Evolutionary conservation across 2,797 vertebrate species (phyloP).

Genomic region (Eptatretus atami): DNA sequence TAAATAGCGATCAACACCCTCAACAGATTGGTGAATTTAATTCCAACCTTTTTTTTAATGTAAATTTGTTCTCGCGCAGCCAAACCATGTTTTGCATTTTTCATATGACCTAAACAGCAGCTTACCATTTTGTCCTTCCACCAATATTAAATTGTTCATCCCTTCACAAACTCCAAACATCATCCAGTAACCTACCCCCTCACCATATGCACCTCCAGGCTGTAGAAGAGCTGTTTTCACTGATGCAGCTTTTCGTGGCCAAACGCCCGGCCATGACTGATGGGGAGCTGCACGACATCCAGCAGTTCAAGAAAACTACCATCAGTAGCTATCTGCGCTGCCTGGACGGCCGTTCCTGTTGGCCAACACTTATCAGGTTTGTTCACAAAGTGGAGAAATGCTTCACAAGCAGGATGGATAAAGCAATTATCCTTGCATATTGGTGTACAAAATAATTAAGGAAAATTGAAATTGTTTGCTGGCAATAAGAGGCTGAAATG

Average conservation of each 20-base stretch:
- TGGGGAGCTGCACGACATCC: constrained; percentile 69
- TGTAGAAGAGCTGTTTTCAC: constrained; percentile 80
- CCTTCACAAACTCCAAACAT: background rate
- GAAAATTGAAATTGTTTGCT: no score
- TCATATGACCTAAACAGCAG: background rate
- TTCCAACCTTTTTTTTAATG: background rate
- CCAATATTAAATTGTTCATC: background rate
- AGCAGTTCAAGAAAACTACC: constrained; percentile 95
- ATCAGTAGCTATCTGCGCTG: constrained; percentile 95
- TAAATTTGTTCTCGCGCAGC: background rate
- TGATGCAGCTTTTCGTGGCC: constrained; percentile 92
- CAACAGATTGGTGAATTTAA: background rate
- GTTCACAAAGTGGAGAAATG: background rate
- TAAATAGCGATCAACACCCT: no score
- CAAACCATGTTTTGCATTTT: background rate
- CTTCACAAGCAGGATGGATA: no score
- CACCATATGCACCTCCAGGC: constrained; percentile 21
- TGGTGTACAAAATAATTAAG: no score
- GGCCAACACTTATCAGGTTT: constrained; percentile 97
- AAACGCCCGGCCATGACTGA: constrained; percentile 81
- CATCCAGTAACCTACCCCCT: background rate
- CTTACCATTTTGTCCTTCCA: background rate
- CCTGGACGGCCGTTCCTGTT: constrained; percentile 83
- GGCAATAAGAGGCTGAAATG: no score
- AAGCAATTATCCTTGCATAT: no score